Conservation (phyloP, 2,797 vertebrate genomes). For the Sarcoramphus papa region DNA sequence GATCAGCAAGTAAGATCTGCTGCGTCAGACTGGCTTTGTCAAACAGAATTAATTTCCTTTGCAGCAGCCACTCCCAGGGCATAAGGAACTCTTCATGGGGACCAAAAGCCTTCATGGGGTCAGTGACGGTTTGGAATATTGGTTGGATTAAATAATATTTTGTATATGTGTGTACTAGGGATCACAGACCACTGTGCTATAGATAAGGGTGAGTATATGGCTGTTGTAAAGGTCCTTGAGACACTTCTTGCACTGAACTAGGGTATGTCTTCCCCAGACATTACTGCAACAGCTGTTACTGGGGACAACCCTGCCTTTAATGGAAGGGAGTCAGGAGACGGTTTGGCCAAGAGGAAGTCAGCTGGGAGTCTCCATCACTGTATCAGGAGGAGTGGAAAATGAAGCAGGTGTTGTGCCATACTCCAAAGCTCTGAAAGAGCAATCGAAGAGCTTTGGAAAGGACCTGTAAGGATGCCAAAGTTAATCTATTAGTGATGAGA, state of each 20-base stretch:
- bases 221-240: neutral
- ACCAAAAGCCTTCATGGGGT: neutral
- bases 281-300: slow-evolving; percentile 21
- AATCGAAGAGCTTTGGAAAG: neutral
- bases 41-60: neutral
- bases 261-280: neutral
- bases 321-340: neutral
- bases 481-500: neutral
- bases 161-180: neutral
- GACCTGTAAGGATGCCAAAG: neutral
- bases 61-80: neutral
- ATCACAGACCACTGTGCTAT: neutral
- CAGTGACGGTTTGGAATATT: neutral
- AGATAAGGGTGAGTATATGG: neutral
- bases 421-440: neutral
- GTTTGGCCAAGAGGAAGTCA: neutral
- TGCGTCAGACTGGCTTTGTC: neutral
- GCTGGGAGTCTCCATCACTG: neutral
- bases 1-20: neutral
- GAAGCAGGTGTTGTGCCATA: neutral
- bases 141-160: neutral
- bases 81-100: neutral
- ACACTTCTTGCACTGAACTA: neutral
- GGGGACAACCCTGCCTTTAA: neutral
- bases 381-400: neutral